Percentiles rank a stretch among this genome's conserved stretches.
Evolutionary conservation across 2,113 vertebrate species (phyloP).

Genomic region (Candoia aspera): DNA sequence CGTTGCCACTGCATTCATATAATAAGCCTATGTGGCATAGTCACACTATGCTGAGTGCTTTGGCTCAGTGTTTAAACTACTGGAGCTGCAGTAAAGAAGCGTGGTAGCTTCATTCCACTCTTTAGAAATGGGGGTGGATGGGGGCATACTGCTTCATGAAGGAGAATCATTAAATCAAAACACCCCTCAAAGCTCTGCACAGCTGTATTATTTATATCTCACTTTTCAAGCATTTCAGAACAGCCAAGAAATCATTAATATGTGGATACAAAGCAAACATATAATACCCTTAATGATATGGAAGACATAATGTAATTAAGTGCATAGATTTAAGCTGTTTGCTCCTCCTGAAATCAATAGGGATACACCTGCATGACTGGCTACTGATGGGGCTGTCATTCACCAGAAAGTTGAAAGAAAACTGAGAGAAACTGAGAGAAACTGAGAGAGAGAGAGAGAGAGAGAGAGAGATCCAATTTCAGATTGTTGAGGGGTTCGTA

Average conservation of each 20-base stretch:
- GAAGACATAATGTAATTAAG: conserved; percentile 28
- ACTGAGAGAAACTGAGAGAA: background rate
- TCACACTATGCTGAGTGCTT: background rate
- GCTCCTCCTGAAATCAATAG: background rate
- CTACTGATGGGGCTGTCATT: background rate
- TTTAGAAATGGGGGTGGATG: background rate
- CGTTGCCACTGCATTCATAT: background rate
- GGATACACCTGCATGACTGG: background rate
- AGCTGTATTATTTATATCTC: background rate
- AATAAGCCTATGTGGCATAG: background rate
- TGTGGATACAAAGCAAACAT: background rate
- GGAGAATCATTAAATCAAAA: background rate
- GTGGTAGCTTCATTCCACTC: background rate
- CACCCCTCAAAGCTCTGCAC: background rate
- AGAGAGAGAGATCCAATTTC: conserved; percentile 50
- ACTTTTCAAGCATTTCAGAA: background rate
- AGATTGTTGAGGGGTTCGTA: background rate
- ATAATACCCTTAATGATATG: background rate
- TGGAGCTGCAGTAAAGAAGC: background rate
- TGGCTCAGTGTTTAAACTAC: background rate
- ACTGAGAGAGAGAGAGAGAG: conserved; percentile 55
- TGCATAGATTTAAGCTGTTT: conserved; percentile 7
- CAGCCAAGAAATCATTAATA: background rate
- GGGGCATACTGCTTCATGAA: background rate
- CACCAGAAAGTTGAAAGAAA: background rate